These are phyloP conservation scores for Valencia hispanica DNA, from an alignment of 2,797 vertebrate species.

Conservation along the genomic window DNA sequence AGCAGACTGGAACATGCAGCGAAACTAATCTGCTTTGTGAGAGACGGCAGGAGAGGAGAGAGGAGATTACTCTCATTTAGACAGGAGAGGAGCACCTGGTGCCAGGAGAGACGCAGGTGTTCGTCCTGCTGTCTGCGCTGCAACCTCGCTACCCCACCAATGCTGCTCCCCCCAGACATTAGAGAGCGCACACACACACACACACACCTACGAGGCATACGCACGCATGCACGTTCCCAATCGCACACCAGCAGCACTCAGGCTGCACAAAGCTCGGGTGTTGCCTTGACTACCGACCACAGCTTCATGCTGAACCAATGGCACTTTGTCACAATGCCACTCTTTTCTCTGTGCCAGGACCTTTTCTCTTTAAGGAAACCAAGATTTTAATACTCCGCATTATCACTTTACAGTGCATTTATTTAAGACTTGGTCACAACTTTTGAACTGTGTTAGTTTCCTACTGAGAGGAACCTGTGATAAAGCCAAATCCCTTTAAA, in stretches of 20 bases:
- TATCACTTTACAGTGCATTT: constrained; percentile 12
- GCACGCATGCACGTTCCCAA: constrained; percentile 27
- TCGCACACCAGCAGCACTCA: constrained; percentile 44
- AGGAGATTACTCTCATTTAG: constrained; percentile 78
- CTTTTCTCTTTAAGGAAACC: constrained; percentile 48
- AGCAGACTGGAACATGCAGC: constrained; percentile 79
- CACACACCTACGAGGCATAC: constrained; percentile 32
- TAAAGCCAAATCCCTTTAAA: constrained; percentile 18
- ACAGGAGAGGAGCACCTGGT: constrained; percentile 81
- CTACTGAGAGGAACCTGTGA: constrained; percentile 16
- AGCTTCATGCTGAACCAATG: constrained; percentile 71
- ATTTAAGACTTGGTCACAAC: constrained; percentile 31
- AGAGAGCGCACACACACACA: constrained; percentile 41
- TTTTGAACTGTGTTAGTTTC: constrained; percentile 24
- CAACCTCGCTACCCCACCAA: constrained; percentile 62
- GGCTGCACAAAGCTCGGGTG: constrained; percentile 57
- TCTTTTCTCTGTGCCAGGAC: constrained; percentile 64
- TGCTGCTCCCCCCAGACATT: constrained; percentile 49
- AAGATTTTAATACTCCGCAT: constrained; percentile 57
- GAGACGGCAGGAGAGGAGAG: constrained; percentile 77
- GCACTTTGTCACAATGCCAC: constrained; percentile 69
- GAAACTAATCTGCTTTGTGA: constrained; percentile 81
- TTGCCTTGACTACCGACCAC: constrained; percentile 77
- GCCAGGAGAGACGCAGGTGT: constrained; percentile 82
- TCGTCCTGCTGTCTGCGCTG: constrained; percentile 67